These are phyloP conservation scores for Agonopterix heracliana DNA, from an alignment of 2,888 invertebrate species.

Conservation along the genomic window DNA sequence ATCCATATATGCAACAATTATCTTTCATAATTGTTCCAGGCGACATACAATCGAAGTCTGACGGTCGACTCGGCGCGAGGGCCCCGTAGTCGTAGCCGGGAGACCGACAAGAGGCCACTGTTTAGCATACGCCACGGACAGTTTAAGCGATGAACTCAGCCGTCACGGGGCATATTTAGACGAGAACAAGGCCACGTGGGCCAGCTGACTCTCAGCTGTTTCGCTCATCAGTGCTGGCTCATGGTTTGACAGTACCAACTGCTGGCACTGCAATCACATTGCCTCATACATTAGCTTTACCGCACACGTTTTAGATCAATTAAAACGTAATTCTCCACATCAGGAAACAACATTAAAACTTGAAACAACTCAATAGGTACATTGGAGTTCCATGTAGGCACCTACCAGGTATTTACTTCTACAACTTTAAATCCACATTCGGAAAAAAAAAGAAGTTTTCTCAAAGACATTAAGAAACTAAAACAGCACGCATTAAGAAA, in stretches of 20 bases:
- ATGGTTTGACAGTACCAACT: constrained; percentile 32
- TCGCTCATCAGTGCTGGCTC: constrained; percentile 42
- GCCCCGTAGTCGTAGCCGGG: constrained; percentile 15
- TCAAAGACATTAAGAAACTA: too few species aligned
- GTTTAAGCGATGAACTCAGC: constrained; percentile 61
- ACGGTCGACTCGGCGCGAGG: constrained; percentile 30
- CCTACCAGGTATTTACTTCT: too few species aligned
- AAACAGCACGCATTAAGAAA: too few species aligned
- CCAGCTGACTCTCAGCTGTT: constrained; percentile 61
- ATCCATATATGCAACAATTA: too few species aligned
- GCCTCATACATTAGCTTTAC: constrained; percentile 6
- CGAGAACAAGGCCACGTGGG: constrained; percentile 19
- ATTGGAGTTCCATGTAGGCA: background rate
- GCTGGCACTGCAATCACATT: constrained; percentile 38
- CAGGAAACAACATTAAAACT: too few species aligned
- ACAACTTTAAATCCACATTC: too few species aligned
- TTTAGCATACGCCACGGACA: constrained; percentile 27
- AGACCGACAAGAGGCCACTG: constrained; percentile 33
- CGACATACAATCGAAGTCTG: constrained; percentile 33
- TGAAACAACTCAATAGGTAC: background rate
- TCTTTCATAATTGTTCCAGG: background rate
- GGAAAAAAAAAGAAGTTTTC: too few species aligned
- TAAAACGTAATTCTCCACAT: too few species aligned
- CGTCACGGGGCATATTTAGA: constrained; percentile 33
- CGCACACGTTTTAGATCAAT: background rate